phyloP scores from a whole-genome alignment of 2,888 invertebrate genomes.

The Mimas tiliae region DNA sequence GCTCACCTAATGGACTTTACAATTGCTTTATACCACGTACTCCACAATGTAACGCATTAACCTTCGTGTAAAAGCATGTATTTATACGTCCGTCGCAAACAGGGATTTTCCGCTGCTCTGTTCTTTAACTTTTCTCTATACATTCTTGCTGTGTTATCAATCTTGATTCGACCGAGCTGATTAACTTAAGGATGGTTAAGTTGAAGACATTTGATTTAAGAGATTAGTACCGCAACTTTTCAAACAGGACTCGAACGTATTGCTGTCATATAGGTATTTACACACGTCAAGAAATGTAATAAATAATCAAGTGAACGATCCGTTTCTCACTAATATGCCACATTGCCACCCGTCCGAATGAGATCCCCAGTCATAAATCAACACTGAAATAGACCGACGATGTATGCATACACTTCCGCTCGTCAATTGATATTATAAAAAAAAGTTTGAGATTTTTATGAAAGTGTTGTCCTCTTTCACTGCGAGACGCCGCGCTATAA shows the following conservation, averaged over 20 bases:
- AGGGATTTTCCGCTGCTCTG: slow-evolving; percentile 25
- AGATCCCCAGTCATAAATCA: slow-evolving; percentile 73
- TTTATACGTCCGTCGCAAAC: slow-evolving; percentile 20
- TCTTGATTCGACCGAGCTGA: no score
- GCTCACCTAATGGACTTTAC: slow-evolving; percentile 74
- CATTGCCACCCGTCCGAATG: slow-evolving; percentile 64
- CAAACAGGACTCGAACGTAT: slow-evolving; percentile 16
- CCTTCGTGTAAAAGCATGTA: slow-evolving; percentile 43
- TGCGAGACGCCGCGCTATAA: slow-evolving; percentile 44
- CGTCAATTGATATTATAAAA: slow-evolving; percentile 64
- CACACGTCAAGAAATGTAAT: slow-evolving; percentile 57
- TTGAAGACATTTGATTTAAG: neutral
- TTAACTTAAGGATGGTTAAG: no score
- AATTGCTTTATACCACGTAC: slow-evolving; percentile 66
- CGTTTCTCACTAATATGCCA: slow-evolving; percentile 69
- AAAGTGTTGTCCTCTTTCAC: slow-evolving; percentile 50
- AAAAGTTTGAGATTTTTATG: slow-evolving; percentile 61
- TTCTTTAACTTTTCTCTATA: neutral
- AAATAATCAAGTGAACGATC: slow-evolving; percentile 69
- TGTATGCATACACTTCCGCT: slow-evolving; percentile 66
- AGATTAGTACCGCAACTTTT: slow-evolving; percentile 1
- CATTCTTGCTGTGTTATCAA: neutral
- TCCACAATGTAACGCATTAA: slow-evolving; percentile 61
- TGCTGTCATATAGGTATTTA: slow-evolving; percentile 32
- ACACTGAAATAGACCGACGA: slow-evolving; percentile 75